A percentile compares a stretch with the other conserved stretches of the same genome.
Conservation (phyloP, 2,113 vertebrate species). For the Sapayoa aenigma region DNA sequence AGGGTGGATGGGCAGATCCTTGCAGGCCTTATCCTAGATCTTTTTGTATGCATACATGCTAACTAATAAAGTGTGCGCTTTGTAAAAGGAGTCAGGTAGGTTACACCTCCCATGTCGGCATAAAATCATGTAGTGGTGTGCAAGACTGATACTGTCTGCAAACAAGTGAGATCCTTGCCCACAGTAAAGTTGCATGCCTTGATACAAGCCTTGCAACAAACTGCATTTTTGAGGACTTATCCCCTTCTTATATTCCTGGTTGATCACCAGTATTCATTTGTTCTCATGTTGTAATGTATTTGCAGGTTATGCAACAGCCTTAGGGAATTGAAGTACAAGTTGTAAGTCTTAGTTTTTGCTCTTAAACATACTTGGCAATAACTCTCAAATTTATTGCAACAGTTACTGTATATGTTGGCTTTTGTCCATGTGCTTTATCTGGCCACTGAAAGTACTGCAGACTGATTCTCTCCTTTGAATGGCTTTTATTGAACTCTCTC, state of each 20-base stretch:
- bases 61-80: not conserved
- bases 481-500: not conserved
- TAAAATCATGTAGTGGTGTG: not conserved
- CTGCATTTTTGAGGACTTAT: not conserved
- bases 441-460: not conserved
- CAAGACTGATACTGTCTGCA: not conserved
- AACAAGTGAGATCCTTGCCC: not conserved
- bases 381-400: not conserved
- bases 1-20: not conserved
- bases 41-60: not conserved
- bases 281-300: conserved; percentile 19
- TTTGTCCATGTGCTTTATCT: not conserved
- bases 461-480: not conserved
- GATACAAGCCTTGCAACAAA: not conserved
- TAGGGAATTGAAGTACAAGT: not conserved
- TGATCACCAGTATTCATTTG: conserved; percentile 29
- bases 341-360: not conserved
- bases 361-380: conserved; percentile 10
- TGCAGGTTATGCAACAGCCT: conserved; percentile 34
- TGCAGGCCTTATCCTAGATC: not conserved
- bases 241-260: not conserved
- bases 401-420: conserved; percentile 24
- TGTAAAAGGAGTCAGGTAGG: not conserved
- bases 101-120: not conserved
- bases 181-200: not conserved